phyloP scores from a whole-genome alignment of 2,888 invertebrate genomes.

The Globia sparganii region DNA sequence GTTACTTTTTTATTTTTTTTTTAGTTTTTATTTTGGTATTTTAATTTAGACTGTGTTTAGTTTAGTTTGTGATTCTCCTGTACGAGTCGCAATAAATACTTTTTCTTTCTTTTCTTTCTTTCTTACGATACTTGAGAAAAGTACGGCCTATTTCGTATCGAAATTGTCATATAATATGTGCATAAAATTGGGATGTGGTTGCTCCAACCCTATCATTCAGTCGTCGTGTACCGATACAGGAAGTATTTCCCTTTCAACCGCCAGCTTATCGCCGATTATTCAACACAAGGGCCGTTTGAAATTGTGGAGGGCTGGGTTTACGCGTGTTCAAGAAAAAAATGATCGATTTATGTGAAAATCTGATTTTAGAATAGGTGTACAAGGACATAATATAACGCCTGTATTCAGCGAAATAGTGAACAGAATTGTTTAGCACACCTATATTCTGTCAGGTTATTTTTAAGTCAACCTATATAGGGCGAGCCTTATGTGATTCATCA shows the following conservation, averaged over 20 bases:
- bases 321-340: conserved; percentile 6
- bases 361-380: not conserved
- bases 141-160: not conserved
- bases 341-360: not conserved
- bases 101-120: no score
- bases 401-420: not conserved
- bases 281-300: conserved; percentile 28
- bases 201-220: conserved; percentile 44
- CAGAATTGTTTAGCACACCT: not conserved
- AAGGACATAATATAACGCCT: not conserved
- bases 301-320: not conserved
- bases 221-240: conserved; percentile 31
- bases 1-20: no score
- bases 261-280: conserved; percentile 48
- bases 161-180: conserved; percentile 19
- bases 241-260: conserved; percentile 24
- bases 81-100: no score
- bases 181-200: conserved; percentile 6
- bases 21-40: no score
- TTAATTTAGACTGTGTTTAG: no score
- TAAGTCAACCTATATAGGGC: no score
- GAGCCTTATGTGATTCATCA: no score
- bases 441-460: not conserved
- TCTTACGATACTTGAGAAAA: not conserved
- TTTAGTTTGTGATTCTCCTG: no score